A percentile compares a stretch with the other conserved stretches of the same genome.
These are phyloP conservation scores for Trissolcus japonicus DNA, from an alignment of 2,888 invertebrate genomes.

Conservation along the genomic window DNA sequence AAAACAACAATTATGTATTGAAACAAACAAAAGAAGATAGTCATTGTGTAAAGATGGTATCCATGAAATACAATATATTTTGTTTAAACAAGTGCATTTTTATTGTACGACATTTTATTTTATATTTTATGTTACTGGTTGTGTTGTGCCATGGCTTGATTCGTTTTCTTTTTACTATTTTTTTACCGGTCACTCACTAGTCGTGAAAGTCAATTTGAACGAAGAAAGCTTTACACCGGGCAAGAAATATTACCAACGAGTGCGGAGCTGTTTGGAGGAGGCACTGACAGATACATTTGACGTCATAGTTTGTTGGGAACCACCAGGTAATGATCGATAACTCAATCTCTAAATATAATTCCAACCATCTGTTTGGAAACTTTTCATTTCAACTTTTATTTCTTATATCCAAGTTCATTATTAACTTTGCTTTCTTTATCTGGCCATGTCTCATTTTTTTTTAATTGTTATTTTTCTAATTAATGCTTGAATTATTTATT, in stretches of 20 bases:
- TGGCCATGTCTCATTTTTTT: too few relatives aligned
- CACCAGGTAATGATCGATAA: slow-evolving; percentile 71
- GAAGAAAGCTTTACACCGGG: slow-evolving; percentile 75
- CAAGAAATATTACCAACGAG: slow-evolving; percentile 76
- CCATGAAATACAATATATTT: slow-evolving; percentile 54
- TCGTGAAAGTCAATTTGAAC: slow-evolving; percentile 78
- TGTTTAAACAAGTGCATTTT: slow-evolving; percentile 51
- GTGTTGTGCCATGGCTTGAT: not conserved
- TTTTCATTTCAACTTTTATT: not conserved
- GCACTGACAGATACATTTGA: slow-evolving; percentile 74
- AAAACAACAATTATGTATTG: slow-evolving; percentile 25
- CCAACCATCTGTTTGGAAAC: too few relatives aligned
- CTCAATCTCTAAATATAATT: too few relatives aligned
- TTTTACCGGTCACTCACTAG: slow-evolving; percentile 70
- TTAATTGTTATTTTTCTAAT: too few relatives aligned
- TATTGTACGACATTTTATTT: slow-evolving; percentile 28
- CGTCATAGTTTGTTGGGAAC: slow-evolving; percentile 78
- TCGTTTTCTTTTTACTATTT: slow-evolving; percentile 57
- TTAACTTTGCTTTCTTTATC: too few relatives aligned
- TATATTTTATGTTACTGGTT: slow-evolving; percentile 1
- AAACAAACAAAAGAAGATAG: slow-evolving; percentile 4
- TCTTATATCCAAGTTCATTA: too few relatives aligned
- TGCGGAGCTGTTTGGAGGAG: slow-evolving; percentile 71
- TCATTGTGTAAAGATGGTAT: slow-evolving; percentile 50
- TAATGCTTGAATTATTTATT: too few relatives aligned